Conservation (phyloP, 23 tunicate species). For the Halocynthia roretzi region DNA sequence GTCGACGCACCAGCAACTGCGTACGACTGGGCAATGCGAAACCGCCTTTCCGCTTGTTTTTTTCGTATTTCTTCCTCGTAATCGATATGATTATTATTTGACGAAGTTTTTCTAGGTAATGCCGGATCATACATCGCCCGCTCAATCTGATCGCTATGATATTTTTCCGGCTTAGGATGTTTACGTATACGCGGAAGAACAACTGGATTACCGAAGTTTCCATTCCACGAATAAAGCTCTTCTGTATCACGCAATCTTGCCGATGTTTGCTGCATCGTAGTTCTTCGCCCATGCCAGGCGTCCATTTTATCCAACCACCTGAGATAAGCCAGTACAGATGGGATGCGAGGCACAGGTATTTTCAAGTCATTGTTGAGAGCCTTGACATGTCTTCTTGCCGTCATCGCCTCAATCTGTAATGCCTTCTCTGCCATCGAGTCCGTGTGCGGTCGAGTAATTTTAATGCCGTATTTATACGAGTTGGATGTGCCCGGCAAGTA, state of each 20-base stretch:
- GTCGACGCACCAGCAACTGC: too few species aligned
- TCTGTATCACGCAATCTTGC: conserved; percentile 32
- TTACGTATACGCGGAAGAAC: conserved; percentile 76
- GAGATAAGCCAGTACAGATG: conserved; percentile 74
- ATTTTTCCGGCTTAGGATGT: conserved; percentile 77
- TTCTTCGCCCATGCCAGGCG: conserved; percentile 48
- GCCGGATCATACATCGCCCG: background rate
- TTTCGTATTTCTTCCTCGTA: background rate
- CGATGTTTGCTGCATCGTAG: conserved; percentile 30
- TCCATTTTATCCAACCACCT: conserved; percentile 94
- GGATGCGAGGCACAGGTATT: conserved; percentile 64
- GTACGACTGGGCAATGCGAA: background rate
- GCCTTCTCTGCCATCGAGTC: conserved; percentile 16
- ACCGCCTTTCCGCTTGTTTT: conserved; percentile 1
- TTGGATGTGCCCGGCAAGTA: background rate
- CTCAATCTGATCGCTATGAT: conserved; percentile 50
- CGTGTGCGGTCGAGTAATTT: conserved; percentile 10
- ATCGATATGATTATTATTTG: too few species aligned
- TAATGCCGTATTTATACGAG: conserved; percentile 18
- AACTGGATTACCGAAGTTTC: conserved; percentile 64
- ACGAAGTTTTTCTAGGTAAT: background rate
- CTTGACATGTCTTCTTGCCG: conserved; percentile 53
- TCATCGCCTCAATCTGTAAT: conserved; percentile 42
- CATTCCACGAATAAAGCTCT: conserved; percentile 64
- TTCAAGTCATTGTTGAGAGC: conserved; percentile 36